These are phyloP conservation scores for Poeciliopsis turneri DNA, from an alignment of 2,797 vertebrate genomes.

Conservation along the genomic window DNA sequence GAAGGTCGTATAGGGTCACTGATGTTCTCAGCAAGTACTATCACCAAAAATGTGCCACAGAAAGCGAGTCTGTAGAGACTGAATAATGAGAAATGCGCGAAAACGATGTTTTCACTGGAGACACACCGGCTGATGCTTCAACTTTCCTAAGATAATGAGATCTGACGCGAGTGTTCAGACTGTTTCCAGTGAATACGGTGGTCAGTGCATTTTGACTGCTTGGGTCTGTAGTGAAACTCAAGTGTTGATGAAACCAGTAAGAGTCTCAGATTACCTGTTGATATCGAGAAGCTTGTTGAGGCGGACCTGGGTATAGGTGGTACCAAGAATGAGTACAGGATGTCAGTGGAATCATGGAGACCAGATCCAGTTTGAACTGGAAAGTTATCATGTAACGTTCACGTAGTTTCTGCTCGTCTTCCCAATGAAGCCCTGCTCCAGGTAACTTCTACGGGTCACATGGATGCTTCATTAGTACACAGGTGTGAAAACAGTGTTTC, in stretches of 20 bases:
- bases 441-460: slow-evolving; percentile 84
- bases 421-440: slow-evolving; percentile 94
- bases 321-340: slow-evolving; percentile 85
- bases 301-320: slow-evolving; percentile 91
- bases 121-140: not conserved
- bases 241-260: not conserved
- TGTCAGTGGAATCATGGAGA: slow-evolving; percentile 90
- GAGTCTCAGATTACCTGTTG: slow-evolving; percentile 72
- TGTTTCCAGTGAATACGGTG: not conserved
- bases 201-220: not conserved
- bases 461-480: not conserved
- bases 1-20: not conserved
- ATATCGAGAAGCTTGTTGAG: slow-evolving; percentile 92
- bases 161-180: not conserved
- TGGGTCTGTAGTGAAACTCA: not conserved
- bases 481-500: not conserved
- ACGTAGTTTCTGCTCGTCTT: slow-evolving; percentile 86
- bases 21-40: not conserved
- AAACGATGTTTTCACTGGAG: not conserved
- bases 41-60: too few species aligned
- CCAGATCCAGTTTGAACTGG: slow-evolving; percentile 91
- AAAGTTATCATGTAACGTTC: slow-evolving; percentile 84
- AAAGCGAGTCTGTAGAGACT: not conserved
- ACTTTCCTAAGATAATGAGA: not conserved
- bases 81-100: not conserved